These are phyloP conservation scores for Otis tarda DNA, from an alignment of 2,113 vertebrate genomes.

Conservation along the genomic window DNA sequence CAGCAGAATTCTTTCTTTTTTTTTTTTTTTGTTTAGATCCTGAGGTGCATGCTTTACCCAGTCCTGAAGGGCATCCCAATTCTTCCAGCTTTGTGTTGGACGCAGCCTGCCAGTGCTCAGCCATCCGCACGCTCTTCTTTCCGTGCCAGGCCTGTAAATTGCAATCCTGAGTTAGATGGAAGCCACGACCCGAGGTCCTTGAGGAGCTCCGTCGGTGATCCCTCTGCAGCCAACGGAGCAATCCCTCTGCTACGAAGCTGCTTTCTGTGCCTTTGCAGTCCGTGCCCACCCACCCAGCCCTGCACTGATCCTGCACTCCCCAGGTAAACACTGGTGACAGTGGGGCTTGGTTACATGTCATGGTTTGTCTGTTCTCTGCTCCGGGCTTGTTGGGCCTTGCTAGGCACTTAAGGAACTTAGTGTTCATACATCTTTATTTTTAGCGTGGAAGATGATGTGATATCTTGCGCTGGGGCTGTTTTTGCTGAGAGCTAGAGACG, in stretches of 20 bases:
- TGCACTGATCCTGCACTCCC: neutral
- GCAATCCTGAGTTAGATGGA: neutral
- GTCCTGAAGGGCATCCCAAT: neutral
- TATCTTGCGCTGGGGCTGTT: slow-evolving; percentile 18
- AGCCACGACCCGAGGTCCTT: neutral
- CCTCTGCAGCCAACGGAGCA: neutral
- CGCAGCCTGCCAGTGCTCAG: neutral
- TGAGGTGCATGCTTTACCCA: neutral
- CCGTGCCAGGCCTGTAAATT: neutral
- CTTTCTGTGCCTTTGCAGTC: neutral
- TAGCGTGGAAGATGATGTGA: slow-evolving; percentile 36
- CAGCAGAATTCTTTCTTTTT: neutral
- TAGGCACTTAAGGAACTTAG: slow-evolving; percentile 20
- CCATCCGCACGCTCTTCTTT: fast-evolving
- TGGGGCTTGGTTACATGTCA: neutral
- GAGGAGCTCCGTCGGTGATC: neutral
- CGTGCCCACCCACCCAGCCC: neutral
- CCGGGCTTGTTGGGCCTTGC: slow-evolving; percentile 5
- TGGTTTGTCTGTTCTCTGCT: slow-evolving; percentile 8
- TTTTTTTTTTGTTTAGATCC: neutral
- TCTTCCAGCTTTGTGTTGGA: neutral
- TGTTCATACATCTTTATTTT: slow-evolving; percentile 56
- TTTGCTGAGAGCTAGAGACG: slow-evolving; percentile 13
- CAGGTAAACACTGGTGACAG: neutral
- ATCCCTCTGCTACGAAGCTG: fast-evolving